Percentiles rank a stretch among this genome's conserved stretches.
phyloP scores from a whole-genome alignment of 2,888 invertebrate species.

The Leptopilina myrica region DNA sequence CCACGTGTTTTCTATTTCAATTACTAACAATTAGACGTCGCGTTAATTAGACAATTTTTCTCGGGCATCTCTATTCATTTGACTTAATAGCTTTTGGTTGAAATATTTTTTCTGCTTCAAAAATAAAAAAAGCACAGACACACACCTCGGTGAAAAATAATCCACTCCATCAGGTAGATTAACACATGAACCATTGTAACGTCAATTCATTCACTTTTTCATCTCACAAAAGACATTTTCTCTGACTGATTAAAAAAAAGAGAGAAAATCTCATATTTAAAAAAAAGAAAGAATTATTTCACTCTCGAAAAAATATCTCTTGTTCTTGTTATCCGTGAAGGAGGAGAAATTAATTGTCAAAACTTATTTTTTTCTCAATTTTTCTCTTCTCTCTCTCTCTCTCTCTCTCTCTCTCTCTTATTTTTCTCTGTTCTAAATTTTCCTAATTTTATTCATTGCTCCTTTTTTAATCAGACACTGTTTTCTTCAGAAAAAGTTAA shows the following conservation, averaged over 20 bases:
- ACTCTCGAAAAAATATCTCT: not conserved
- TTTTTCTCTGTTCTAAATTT: no score
- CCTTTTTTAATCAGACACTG: no score
- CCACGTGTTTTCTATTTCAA: no score
- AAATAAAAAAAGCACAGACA: not conserved
- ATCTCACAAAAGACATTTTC: constrained; percentile 12
- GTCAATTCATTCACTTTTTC: constrained; percentile 13
- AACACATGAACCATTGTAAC: constrained; percentile 6
- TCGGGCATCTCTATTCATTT: not conserved
- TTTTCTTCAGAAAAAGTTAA: no score
- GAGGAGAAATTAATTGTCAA: no score
- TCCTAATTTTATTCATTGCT: no score
- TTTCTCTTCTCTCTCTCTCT: no score
- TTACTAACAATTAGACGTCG: not conserved
- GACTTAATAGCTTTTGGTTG: not conserved
- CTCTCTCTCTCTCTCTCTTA: no score
- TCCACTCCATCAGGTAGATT: constrained; percentile 22
- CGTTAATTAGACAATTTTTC: not conserved
- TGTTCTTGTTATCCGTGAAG: no score
- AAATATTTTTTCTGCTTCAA: constrained; percentile 2
- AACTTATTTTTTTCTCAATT: no score
- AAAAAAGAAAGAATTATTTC: not conserved
- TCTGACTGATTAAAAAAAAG: not conserved
- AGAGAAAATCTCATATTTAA: not conserved
- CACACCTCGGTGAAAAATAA: not conserved